Evolutionary conservation across 1,140 invertebrate genomes (phyloP).

Genomic region (Portunus trituberculatus): DNA sequence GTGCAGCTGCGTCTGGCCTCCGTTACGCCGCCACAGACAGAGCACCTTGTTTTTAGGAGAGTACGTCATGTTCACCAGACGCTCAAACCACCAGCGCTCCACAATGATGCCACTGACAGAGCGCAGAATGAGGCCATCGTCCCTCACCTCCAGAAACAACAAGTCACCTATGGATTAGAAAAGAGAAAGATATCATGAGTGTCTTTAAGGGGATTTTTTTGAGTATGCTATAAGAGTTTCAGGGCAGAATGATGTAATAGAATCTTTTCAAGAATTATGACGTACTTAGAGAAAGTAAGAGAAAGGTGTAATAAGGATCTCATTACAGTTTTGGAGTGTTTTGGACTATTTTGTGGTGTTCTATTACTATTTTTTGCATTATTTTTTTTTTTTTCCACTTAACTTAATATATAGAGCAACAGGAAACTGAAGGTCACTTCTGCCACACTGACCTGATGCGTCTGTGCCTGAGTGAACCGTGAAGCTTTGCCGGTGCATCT

Average conservation of each 20-base stretch:
- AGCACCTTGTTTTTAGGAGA: conserved; percentile 98
- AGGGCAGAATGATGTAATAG: too few species aligned
- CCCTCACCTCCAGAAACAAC: conserved; percentile 98
- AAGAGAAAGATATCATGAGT: not conserved
- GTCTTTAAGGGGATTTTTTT: too few species aligned
- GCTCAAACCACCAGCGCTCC: conserved; percentile 99
- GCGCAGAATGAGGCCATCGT: conserved; percentile 97
- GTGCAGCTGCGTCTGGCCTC: conserved; percentile 95
- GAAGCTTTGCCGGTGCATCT: conserved; percentile 98
- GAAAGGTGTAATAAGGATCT: too few species aligned
- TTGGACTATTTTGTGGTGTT: too few species aligned
- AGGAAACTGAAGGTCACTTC: too few species aligned
- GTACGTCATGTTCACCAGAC: conserved; percentile 99
- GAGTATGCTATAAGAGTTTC: too few species aligned
- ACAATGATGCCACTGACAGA: conserved; percentile 96
- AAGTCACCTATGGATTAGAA: conserved; percentile 87
- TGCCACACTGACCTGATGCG: conserved; percentile 84
- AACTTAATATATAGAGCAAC: too few species aligned
- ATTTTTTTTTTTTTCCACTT: too few species aligned
- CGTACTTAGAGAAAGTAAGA: too few species aligned
- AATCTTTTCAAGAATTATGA: too few species aligned
- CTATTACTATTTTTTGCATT: too few species aligned
- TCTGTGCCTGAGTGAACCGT: conserved; percentile 97
- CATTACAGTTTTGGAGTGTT: too few species aligned
- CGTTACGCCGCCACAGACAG: conserved; percentile 96